These are phyloP conservation scores for Acromyrmex charruanus DNA, from an alignment of 1,140 invertebrate genomes.

Conservation along the genomic window DNA sequence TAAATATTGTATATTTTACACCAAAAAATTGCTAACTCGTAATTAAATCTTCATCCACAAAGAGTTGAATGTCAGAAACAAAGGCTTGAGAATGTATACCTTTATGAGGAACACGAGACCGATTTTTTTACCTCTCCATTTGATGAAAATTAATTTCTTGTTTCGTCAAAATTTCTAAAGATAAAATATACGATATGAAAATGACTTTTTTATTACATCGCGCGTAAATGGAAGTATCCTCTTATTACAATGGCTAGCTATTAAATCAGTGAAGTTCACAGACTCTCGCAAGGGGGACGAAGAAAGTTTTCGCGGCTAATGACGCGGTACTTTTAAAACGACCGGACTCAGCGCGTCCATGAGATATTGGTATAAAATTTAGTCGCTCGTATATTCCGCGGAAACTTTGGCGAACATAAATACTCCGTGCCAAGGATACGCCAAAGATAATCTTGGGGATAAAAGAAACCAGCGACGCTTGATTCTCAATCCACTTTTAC, in stretches of 20 bases:
- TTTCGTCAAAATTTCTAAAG: conserved; percentile 14
- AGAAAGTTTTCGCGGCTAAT: conserved; percentile 72
- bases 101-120: neutral
- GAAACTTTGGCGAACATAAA: conserved; percentile 56
- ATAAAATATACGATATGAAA: neutral
- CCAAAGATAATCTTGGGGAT: conserved; percentile 41
- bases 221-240: conserved; percentile 43
- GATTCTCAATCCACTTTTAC: conserved; percentile 25
- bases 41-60: neutral
- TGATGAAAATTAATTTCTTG: neutral
- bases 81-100: neutral
- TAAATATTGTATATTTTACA: neutral
- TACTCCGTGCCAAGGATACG: conserved; percentile 33
- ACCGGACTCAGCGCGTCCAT: conserved; percentile 58
- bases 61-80: neutral
- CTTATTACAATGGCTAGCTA: conserved; percentile 65
- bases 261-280: conserved; percentile 73
- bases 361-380: conserved; percentile 45
- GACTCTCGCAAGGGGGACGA: conserved; percentile 47
- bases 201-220: conserved; percentile 29
- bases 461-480: conserved; percentile 11
- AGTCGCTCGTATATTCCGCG: conserved; percentile 45
- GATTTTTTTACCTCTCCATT: neutral
- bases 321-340: conserved; percentile 73
- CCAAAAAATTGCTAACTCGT: neutral